These are phyloP conservation scores for Drosophila vallismaia DNA, from an alignment of 2,888 invertebrate species.

Conservation along the genomic window DNA sequence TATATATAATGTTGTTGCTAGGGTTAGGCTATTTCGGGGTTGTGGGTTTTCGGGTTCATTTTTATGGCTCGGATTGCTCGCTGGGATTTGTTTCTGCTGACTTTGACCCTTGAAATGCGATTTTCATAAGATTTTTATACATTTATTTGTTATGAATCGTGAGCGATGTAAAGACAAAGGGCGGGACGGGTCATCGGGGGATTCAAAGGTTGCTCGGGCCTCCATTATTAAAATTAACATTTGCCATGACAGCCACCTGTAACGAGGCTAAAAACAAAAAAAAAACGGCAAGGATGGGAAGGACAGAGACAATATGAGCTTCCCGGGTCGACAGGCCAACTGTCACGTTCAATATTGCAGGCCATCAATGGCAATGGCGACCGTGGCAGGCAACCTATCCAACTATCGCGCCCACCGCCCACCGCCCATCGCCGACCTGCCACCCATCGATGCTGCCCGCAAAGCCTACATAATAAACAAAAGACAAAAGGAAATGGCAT, in stretches of 20 bases:
- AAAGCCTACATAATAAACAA: slow-evolving; percentile 63
- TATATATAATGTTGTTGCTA: slow-evolving; percentile 15
- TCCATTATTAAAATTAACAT: slow-evolving; percentile 72
- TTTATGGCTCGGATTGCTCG: slow-evolving; percentile 47
- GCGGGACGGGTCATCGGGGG: background rate
- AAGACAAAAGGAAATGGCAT: slow-evolving; percentile 50
- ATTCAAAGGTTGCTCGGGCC: slow-evolving; percentile 25
- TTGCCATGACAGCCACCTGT: slow-evolving; percentile 59
- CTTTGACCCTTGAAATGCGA: slow-evolving; percentile 75
- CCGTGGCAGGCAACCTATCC: slow-evolving; percentile 12
- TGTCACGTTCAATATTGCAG: slow-evolving; percentile 74
- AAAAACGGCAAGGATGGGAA: background rate
- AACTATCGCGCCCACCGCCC: slow-evolving; percentile 3
- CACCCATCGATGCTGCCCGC: slow-evolving; percentile 27
- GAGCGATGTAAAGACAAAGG: slow-evolving; percentile 15
- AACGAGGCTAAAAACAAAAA: slow-evolving; percentile 25
- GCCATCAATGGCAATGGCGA: slow-evolving; percentile 64
- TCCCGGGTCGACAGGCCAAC: slow-evolving; percentile 46
- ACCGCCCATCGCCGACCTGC: slow-evolving; percentile 18
- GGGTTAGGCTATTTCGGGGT: slow-evolving; percentile 35
- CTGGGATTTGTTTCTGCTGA: slow-evolving; percentile 59
- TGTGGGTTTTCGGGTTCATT: slow-evolving; percentile 36
- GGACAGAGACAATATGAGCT: slow-evolving; percentile 2
- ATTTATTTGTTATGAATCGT: slow-evolving; percentile 63
- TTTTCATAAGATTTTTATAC: slow-evolving; percentile 66